Conservation (phyloP, 1,140 invertebrate genomes). For the Drosophila malerkotliana region DNA sequence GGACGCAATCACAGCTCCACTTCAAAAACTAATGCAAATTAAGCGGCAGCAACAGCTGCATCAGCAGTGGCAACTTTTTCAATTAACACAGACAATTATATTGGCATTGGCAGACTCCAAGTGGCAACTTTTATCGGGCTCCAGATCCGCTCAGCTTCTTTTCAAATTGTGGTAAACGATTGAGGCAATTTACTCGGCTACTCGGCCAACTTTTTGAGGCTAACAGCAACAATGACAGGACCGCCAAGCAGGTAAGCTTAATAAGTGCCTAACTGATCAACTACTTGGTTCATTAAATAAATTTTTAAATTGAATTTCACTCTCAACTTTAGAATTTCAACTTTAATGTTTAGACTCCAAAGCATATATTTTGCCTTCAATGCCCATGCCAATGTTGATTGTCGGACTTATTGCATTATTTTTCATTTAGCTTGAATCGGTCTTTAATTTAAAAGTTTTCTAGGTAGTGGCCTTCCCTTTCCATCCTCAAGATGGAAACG, state of each 20-base stretch:
- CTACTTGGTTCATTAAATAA: too few species aligned
- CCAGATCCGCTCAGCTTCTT: constrained; percentile 45
- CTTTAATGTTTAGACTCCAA: too few species aligned
- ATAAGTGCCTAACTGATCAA: constrained; percentile 47
- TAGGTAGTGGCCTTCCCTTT: constrained; percentile 34
- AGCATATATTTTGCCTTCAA: too few species aligned
- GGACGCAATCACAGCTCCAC: constrained; percentile 33
- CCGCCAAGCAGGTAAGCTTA: constrained; percentile 30
- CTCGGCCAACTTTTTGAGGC: constrained; percentile 42
- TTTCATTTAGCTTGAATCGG: constrained; percentile 13
- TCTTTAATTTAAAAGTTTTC: constrained; percentile 48
- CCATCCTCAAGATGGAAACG: not conserved
- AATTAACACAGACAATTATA: constrained; percentile 76
- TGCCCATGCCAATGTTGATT: too few species aligned
- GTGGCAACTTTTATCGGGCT: constrained; percentile 61
- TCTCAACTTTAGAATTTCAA: too few species aligned
- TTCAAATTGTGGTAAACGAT: constrained; percentile 55
- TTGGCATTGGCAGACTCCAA: constrained; percentile 38
- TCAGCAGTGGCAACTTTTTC: constrained; percentile 65
- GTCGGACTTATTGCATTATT: constrained; percentile 32
- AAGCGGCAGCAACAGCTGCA: constrained; percentile 47
- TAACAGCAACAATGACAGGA: constrained; percentile 20
- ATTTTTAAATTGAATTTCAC: too few species aligned
- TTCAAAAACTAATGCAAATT: constrained; percentile 52
- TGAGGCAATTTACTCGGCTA: constrained; percentile 62